These are phyloP conservation scores for Rallus crepitans DNA, from an alignment of 2,797 vertebrate species.

Conservation along the genomic window DNA sequence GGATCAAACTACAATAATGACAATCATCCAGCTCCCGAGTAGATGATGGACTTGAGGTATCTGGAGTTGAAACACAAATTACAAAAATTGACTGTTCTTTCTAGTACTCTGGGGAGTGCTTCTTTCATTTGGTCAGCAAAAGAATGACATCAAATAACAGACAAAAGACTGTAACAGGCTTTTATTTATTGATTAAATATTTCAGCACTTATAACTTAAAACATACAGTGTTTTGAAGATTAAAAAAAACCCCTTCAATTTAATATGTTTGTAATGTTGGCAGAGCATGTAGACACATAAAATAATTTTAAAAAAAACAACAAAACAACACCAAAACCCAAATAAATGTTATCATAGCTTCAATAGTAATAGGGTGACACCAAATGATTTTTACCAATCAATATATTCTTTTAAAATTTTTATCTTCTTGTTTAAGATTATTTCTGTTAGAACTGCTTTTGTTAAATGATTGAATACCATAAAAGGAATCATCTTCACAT, in stretches of 20 bases:
- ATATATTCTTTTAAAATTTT: not conserved
- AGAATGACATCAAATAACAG: not conserved
- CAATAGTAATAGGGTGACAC: not conserved
- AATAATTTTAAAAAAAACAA: not conserved
- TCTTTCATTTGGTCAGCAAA: not conserved
- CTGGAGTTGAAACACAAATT: not conserved
- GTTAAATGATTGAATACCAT: not conserved
- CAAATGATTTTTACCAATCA: not conserved
- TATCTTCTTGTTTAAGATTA: not conserved
- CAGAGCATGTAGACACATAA: not conserved
- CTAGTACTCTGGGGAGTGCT: not conserved
- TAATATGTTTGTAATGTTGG: not conserved
- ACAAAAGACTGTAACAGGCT: not conserved
- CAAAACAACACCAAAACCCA: not conserved
- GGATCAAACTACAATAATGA: not conserved
- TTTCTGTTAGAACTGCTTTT: not conserved
- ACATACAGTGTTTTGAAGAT: not conserved
- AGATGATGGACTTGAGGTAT: not conserved
- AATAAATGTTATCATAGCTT: not conserved
- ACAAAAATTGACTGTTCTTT: accelerated
- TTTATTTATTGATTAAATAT: not conserved
- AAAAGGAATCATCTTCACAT: not conserved
- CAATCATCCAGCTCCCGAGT: not conserved
- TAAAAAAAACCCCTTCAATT: not conserved
- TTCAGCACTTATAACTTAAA: not conserved